Evolutionary conservation across 2,797 vertebrate genomes (phyloP), one percentile per base, ranked within the genome.

Genomic region (Nyctibius grandis): DNA sequence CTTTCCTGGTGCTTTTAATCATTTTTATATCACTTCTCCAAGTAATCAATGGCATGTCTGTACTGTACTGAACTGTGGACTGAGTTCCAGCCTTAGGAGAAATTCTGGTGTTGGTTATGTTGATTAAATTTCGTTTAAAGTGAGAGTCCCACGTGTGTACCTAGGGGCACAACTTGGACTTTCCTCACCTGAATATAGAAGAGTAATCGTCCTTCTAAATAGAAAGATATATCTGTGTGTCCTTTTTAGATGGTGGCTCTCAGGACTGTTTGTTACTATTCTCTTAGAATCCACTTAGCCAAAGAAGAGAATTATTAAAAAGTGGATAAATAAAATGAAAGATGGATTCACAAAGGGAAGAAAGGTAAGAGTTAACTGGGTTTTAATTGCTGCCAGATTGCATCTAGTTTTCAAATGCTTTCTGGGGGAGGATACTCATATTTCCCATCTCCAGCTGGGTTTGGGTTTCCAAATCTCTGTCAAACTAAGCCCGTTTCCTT

Each of bases 381-480:
- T 93, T 96, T 95, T 95, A 92, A 89, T 90, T 93, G 65, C 80
- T 95, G 34, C 90, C 94, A 96, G 95, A 96, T 97, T 96, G 94
- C 88, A 92, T 95, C 91, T 87, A 87, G 68, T 93, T 96, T 96
- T 92, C 90, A 95, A 95, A 95, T 93, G 95, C 83, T 93, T 96
- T 95, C 94, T 93, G 96, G 90, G 61, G 96, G 96, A 92, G 96
- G 93, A 89, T 95, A 84, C 86, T 96, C 86, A 93, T 70, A 95
- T 95, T 96, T 96, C 80, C 95, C 84, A 91, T 93, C 86, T 95
- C 91, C 86, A 95, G 86, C 94, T 95, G 94, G 95, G 86, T 85
- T 95, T 96, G 88, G 90, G 72, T 94, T 95, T 95, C 96, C 95
- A 97, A 93, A 95, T 96, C 91, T 94, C 93, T 96, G 90, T 95